Evolutionary conservation across 2,888 invertebrate species (phyloP).

Genomic region (Heteropelma amictum): DNA sequence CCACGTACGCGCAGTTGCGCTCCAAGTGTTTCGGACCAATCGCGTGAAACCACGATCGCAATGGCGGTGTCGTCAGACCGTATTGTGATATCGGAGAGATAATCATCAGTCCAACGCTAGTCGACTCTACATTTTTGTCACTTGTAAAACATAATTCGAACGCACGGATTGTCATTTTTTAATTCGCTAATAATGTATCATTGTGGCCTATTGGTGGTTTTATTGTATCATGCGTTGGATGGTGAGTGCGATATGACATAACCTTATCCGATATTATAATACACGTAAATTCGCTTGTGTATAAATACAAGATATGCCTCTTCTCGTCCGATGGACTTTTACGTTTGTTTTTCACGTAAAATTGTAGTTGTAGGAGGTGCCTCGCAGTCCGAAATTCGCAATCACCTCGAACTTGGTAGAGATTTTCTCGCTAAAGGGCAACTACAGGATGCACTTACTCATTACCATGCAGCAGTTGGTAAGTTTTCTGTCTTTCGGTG

Average conservation of each 20-base stretch:
- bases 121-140: constrained; percentile 31
- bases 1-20: constrained; percentile 2
- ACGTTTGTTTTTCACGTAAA: constrained; percentile 59
- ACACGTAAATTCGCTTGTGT: not conserved
- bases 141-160: constrained; percentile 24
- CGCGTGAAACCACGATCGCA: constrained; percentile 78
- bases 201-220: constrained; percentile 69
- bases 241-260: constrained; percentile 66
- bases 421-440: constrained; percentile 95
- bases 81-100: constrained; percentile 70
- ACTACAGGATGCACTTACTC: constrained; percentile 95
- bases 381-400: constrained; percentile 89
- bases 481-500: constrained; percentile 73
- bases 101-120: constrained; percentile 54
- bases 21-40: constrained; percentile 78
- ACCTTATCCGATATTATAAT: constrained; percentile 11
- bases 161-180: constrained; percentile 19
- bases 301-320: not conserved
- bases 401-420: constrained; percentile 95
- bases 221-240: constrained; percentile 72
- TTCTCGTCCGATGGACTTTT: constrained; percentile 11
- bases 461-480: constrained; percentile 99
- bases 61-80: constrained; percentile 72
- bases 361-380: constrained; percentile 84
- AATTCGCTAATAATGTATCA: constrained; percentile 69